Evolutionary conservation across 2,113 vertebrate genomes (phyloP).

Genomic region (Coryphaenoides rupestris): DNA sequence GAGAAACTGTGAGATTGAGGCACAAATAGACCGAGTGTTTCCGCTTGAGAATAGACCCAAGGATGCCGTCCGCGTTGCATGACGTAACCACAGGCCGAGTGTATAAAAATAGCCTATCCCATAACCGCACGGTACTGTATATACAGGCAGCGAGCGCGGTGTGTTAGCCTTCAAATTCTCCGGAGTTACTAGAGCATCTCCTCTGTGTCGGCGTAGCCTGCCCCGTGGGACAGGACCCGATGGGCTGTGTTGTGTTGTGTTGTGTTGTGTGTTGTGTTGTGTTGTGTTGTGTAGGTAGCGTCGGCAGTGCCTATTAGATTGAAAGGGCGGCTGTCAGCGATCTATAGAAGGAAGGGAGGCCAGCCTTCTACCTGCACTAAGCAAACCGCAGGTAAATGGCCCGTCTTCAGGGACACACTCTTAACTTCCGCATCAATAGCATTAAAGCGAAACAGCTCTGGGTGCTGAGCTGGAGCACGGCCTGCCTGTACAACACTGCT

Average conservation of each 20-base stretch:
- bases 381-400: not conserved
- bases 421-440: constrained; percentile 12
- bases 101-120: constrained; percentile 3
- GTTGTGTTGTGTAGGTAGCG: constrained; percentile 14
- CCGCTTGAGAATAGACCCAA: too few relatives aligned
- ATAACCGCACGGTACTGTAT: not conserved
- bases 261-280: too few relatives aligned
- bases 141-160: not conserved
- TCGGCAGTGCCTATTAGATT: constrained; percentile 30
- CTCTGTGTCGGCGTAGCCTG: constrained; percentile 6
- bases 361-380: constrained; percentile 1
- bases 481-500: too few relatives aligned
- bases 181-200: constrained; percentile 28
- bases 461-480: too few relatives aligned
- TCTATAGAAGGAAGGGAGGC: constrained; percentile 1
- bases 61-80: too few relatives aligned
- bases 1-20: too few relatives aligned
- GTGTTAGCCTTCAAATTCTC: constrained; percentile 14
- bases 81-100: too few relatives aligned
- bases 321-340: constrained; percentile 24
- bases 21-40: too few relatives aligned
- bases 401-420: too few relatives aligned
- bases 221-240: not conserved
- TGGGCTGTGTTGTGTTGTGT: too few relatives aligned
- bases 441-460: not conserved